Conservation (phyloP, 1,140 invertebrate genomes). For the Acromyrmex echinatior region DNA sequence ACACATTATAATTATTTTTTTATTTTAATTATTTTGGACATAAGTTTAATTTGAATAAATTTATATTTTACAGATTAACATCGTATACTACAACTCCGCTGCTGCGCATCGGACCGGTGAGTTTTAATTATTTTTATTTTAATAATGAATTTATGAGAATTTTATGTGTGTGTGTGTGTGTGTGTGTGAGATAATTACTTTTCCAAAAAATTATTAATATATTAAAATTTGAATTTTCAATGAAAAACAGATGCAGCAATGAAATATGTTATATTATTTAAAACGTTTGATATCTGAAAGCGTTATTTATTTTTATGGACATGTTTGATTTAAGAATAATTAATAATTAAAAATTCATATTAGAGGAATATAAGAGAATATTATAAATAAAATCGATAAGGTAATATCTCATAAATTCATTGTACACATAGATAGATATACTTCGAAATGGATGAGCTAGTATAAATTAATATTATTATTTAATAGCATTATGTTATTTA, state of each 20-base stretch:
- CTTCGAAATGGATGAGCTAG: neutral
- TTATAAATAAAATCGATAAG: neutral
- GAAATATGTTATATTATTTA: neutral
- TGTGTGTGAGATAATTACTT: neutral
- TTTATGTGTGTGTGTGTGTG: no score
- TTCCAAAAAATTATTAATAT: neutral
- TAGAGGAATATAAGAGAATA: neutral
- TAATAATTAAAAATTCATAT: neutral
- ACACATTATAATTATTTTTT: neutral
- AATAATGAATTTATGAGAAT: conserved; percentile 9
- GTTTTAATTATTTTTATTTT: neutral
- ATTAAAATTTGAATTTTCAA: neutral
- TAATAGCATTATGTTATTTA: neutral
- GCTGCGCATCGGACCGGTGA: conserved; percentile 8
- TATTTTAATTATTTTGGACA: neutral
- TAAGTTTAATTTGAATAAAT: neutral
- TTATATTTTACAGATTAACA: conserved; percentile 1
- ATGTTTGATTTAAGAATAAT: no score
- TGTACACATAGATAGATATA: neutral
- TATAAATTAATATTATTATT: neutral
- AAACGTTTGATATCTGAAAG: neutral
- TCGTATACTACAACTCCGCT: neutral
- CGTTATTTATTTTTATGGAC: neutral
- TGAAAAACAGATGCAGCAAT: neutral
- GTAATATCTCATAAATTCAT: neutral